These are phyloP conservation scores for Euwallacea similis DNA, from an alignment of 1,140 invertebrate species.

Conservation along the genomic window DNA sequence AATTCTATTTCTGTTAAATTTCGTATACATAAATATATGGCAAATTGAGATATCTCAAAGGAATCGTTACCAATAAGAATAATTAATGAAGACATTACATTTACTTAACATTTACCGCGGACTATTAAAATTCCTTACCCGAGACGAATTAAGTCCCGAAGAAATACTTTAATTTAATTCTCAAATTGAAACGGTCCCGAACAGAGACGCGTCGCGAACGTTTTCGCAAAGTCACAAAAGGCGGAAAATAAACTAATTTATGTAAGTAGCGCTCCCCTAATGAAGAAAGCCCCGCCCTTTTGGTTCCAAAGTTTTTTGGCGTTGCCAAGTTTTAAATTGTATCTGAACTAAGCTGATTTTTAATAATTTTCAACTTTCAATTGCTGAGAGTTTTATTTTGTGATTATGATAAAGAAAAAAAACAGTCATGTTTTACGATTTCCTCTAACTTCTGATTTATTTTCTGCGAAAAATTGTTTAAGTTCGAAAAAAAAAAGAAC, in stretches of 20 bases:
- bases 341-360: neutral
- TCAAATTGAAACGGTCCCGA: conserved; percentile 36
- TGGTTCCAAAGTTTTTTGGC: conserved; percentile 4
- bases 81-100: conserved; percentile 19
- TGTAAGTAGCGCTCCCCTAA: conserved; percentile 37
- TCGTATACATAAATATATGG: neutral
- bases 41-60: neutral
- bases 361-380: neutral
- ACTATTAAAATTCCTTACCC: conserved; percentile 29
- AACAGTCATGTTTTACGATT: too few species aligned
- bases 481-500: too few species aligned
- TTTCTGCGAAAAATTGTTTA: too few species aligned
- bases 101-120: conserved; percentile 18
- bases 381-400: too few species aligned
- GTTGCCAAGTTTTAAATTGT: conserved; percentile 18
- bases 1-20: neutral
- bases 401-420: too few species aligned
- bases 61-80: too few species aligned
- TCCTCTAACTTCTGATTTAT: too few species aligned
- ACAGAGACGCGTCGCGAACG: conserved; percentile 30
- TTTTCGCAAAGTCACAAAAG: conserved; percentile 33
- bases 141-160: conserved; percentile 35
- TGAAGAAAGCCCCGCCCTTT: conserved; percentile 21
- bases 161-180: conserved; percentile 40
- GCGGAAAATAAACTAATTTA: conserved; percentile 40